These are phyloP conservation scores for Isotomurus palustris DNA, from an alignment of 2,888 invertebrate species.

Conservation along the genomic window DNA sequence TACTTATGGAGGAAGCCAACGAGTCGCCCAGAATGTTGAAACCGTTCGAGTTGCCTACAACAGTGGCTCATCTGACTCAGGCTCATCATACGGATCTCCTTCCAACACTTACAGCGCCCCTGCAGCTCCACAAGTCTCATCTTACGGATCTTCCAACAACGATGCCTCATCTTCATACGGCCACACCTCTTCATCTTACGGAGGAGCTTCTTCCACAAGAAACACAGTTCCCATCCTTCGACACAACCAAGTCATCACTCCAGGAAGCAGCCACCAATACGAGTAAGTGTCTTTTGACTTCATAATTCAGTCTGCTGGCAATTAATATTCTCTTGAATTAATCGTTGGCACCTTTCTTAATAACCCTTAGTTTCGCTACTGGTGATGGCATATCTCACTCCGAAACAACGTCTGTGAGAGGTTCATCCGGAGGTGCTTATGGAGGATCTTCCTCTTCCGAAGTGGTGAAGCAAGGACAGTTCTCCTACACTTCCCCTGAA, in stretches of 20 bases:
- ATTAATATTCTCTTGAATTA: neutral
- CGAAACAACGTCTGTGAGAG: neutral
- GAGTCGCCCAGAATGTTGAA: no score
- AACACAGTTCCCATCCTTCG: constrained; percentile 12
- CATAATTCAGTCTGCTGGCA: no score
- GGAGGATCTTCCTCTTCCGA: neutral
- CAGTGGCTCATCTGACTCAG: no score
- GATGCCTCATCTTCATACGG: neutral
- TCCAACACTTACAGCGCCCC: no score
- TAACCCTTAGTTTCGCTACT: constrained; percentile 1
- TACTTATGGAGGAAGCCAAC: no score
- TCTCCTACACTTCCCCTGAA: neutral
- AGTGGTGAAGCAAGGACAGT: neutral
- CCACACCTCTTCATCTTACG: neutral
- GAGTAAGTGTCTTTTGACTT: no score
- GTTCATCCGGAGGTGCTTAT: neutral
- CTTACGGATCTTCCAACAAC: no score
- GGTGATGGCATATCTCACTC: neutral
- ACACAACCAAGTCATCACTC: constrained; percentile 18
- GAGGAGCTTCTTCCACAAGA: neutral
- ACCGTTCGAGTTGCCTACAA: no score
- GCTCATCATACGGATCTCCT: no score
- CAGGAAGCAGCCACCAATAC: constrained; percentile 13
- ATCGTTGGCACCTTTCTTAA: no score
- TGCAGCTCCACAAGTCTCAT: no score